These are phyloP conservation scores for Centropyge bicolor DNA, from an alignment of 2,797 vertebrate species.

Conservation along the genomic window DNA sequence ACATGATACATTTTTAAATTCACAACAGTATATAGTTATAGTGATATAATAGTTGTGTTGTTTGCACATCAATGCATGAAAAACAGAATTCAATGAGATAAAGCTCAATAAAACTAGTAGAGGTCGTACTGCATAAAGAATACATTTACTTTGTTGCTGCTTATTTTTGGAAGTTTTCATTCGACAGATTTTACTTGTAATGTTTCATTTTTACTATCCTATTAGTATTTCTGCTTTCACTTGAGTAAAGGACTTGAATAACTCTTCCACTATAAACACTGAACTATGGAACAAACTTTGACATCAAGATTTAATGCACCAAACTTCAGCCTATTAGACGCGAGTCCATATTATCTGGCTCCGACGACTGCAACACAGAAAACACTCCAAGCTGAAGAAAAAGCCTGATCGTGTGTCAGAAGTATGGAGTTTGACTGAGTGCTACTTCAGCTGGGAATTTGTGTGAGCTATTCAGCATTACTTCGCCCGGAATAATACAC, in stretches of 20 bases:
- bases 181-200: neutral
- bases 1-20: neutral
- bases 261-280: neutral
- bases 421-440: conserved; percentile 31
- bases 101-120: neutral
- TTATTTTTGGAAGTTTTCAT: neutral
- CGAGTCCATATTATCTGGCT: conserved; percentile 15
- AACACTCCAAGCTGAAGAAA: conserved; percentile 29
- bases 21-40: neutral
- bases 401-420: conserved; percentile 18
- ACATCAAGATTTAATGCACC: conserved; percentile 23
- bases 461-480: conserved; percentile 36
- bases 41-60: no score
- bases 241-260: neutral
- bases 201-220: neutral
- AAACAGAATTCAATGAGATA: neutral
- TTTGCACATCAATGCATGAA: no score
- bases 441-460: conserved; percentile 24
- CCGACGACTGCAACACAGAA: conserved; percentile 27
- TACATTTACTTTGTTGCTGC: neutral
- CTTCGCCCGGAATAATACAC: conserved; percentile 29
- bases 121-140: neutral
- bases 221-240: neutral
- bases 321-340: conserved; percentile 39
- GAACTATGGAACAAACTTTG: conserved; percentile 5